phyloP scores from a whole-genome alignment of 2,888 invertebrate species.

The Eulithis prunata region DNA sequence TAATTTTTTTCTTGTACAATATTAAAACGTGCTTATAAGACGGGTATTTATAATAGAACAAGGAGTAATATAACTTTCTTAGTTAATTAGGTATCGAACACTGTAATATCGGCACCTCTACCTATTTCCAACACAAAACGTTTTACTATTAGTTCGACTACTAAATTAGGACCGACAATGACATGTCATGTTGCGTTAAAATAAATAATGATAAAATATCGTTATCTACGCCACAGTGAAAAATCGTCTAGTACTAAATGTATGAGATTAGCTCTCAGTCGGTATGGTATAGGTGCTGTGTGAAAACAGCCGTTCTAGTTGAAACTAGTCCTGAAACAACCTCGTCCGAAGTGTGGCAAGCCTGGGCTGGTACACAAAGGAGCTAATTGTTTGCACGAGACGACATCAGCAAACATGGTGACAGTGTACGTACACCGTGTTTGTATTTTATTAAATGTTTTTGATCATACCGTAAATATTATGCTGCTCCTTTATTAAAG shows the following conservation, averaged over 20 bases:
- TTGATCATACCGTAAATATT: slow-evolving; percentile 36
- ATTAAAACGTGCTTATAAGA: too few relatives aligned
- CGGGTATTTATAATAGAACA: too few relatives aligned
- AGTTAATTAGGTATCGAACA: slow-evolving; percentile 1
- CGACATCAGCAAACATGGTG: slow-evolving; percentile 62
- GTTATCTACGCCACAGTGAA: too few relatives aligned
- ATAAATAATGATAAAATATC: too few relatives aligned
- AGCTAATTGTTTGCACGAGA: slow-evolving; percentile 70
- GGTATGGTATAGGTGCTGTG: too few relatives aligned
- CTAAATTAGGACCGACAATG: too few relatives aligned
- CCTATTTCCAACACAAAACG: slow-evolving; percentile 19
- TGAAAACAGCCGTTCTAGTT: slow-evolving; percentile 24
- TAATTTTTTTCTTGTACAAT: too few relatives aligned
- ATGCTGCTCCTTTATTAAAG: slow-evolving; percentile 4
- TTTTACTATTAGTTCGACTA: slow-evolving; percentile 34
- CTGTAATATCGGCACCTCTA: not conserved
- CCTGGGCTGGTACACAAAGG: slow-evolving; percentile 64
- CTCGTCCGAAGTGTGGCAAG: slow-evolving; percentile 59
- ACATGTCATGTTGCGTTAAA: too few relatives aligned
- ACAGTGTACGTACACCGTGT: slow-evolving; percentile 53
- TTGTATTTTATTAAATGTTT: slow-evolving; percentile 57
- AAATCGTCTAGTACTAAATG: too few relatives aligned
- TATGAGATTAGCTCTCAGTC: too few relatives aligned
- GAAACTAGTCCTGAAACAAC: slow-evolving; percentile 38
- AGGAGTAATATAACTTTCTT: too few relatives aligned